Conservation (phyloP, 2,113 vertebrate genomes). For the Callipepla californica region DNA sequence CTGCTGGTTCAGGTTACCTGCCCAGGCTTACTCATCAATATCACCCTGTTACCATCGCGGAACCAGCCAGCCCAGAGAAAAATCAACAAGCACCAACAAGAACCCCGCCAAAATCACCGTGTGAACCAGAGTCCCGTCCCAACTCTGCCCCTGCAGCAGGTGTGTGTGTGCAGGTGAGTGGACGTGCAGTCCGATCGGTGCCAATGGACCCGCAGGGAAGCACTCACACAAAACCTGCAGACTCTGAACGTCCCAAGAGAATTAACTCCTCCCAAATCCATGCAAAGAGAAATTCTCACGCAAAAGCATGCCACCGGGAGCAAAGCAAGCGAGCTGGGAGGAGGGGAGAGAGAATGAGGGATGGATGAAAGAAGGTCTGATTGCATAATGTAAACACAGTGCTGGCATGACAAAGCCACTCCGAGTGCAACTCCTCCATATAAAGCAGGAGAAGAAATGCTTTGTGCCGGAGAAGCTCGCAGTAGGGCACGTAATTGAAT, state of each 20-base stretch:
- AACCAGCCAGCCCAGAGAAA: constrained; percentile 65
- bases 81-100: constrained; percentile 72
- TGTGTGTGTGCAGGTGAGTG: constrained; percentile 49
- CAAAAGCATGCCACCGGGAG: constrained; percentile 65
- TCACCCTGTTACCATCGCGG: constrained; percentile 28
- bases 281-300: constrained; percentile 71
- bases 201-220: constrained; percentile 51
- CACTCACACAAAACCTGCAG: constrained; percentile 67
- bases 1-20: constrained; percentile 53
- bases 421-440: neutral
- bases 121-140: constrained; percentile 61
- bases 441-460: constrained; percentile 12
- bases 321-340: constrained; percentile 52
- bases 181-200: neutral
- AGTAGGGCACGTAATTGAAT: constrained; percentile 49
- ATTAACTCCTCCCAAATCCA: constrained; percentile 65
- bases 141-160: constrained; percentile 63
- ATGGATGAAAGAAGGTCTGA: constrained; percentile 65
- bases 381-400: constrained; percentile 66
- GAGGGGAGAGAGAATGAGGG: neutral
- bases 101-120: constrained; percentile 70
- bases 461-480: constrained; percentile 18
- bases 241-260: constrained; percentile 58
- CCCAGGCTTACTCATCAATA: constrained; percentile 53
- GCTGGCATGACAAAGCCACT: constrained; percentile 70